Evolutionary conservation across 64 coral and sea anemone genomes (phyloP).

Genomic region (Astreopora myriophthalma): DNA sequence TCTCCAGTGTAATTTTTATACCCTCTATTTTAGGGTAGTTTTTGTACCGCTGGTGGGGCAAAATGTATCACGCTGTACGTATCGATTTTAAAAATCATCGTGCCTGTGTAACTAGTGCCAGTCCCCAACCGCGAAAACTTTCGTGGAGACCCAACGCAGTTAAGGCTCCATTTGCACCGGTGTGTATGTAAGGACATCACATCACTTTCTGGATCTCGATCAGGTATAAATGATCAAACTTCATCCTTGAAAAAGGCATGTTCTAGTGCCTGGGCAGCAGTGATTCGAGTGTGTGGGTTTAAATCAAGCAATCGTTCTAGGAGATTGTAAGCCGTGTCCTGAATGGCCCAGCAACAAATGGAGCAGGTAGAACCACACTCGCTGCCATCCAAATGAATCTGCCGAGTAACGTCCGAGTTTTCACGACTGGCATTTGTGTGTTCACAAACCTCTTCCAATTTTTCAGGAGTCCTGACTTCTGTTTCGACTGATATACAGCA

Average conservation of each 20-base stretch:
- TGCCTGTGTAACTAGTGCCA: no score
- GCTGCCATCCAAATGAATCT: conserved; percentile 84
- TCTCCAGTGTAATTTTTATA: no score
- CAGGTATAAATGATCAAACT: neutral
- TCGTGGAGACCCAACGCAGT: no score
- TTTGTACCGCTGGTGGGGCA: no score
- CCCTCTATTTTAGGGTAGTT: no score
- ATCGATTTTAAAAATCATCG: no score
- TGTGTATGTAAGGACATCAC: neutral
- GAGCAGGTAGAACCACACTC: conserved; percentile 61
- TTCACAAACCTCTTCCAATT: neutral
- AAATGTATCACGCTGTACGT: no score
- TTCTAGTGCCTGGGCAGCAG: conserved; percentile 77
- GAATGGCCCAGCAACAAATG: conserved; percentile 74
- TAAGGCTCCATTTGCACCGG: neutral
- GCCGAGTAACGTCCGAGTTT: neutral
- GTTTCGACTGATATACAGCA: neutral
- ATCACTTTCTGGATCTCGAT: neutral
- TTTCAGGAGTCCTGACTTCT: neutral
- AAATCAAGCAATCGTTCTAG: conserved; percentile 84
- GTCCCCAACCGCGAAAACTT: no score
- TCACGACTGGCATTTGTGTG: neutral
- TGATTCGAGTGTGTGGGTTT: conserved; percentile 89
- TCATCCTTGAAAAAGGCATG: conserved; percentile 81
- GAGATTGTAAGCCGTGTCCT: conserved; percentile 82